Conservation (phyloP, 2,113 vertebrate species). For the Lepus europaeus region DNA sequence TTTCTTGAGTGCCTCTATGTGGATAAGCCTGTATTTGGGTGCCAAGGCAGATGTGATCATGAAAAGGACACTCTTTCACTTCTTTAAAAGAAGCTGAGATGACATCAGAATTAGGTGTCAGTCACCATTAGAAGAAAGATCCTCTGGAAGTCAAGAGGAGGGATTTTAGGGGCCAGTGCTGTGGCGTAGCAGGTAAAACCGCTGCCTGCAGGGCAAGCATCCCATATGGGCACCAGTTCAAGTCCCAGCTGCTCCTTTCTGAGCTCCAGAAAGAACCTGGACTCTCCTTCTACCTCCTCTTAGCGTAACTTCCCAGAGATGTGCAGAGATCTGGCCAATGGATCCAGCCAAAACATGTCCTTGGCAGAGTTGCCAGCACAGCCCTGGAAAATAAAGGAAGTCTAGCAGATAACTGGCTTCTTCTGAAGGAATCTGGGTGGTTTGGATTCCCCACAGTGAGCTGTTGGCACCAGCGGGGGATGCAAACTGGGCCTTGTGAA, state of each 20-base stretch:
- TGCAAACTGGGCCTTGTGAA: conserved; percentile 18
- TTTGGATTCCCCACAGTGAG: background rate
- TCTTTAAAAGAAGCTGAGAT: background rate
- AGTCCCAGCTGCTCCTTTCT: too few species aligned
- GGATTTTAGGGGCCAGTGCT: too few species aligned
- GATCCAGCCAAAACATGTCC: conserved; percentile 58
- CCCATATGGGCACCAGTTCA: too few species aligned
- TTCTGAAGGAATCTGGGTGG: background rate
- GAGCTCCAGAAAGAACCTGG: too few species aligned
- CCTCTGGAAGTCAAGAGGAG: background rate
- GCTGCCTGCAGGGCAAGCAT: too few species aligned
- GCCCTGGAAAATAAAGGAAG: conserved; percentile 51
- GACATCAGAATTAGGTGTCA: background rate
- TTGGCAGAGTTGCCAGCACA: conserved; percentile 60
- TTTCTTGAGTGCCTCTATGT: background rate
- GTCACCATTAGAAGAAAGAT: background rate
- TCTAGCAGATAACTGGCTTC: conserved; percentile 56
- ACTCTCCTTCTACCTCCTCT: background rate
- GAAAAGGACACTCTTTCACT: background rate
- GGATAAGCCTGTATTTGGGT: background rate
- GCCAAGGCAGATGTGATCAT: background rate
- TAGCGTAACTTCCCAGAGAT: background rate
- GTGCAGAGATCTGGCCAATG: background rate
- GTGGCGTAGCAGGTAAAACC: too few species aligned
- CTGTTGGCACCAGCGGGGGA: conserved; percentile 25